Base-by-base conservation (phyloP, 2,888 invertebrate species). In the Drosophila dives region DNA sequence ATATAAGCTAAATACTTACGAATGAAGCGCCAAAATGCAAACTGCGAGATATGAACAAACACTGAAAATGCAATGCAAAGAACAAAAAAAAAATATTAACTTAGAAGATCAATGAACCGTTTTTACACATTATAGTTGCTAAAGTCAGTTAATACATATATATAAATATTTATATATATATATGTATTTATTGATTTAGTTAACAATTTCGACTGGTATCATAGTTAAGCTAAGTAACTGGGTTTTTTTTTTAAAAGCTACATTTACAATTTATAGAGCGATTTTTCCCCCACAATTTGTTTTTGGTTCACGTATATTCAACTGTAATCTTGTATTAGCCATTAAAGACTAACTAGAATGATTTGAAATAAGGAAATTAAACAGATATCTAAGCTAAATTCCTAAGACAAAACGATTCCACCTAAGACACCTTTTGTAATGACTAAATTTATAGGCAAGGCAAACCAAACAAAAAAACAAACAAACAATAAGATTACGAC, bases 391-490 rank as follows among this genome's bases (percentile, higher is more conserved):
- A 89, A 86, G 86, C 89, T 89, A 89, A 86, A 89, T 85, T 86
- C 86, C 86, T 89, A 86, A 86, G 89, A 87, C 88, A 86, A 87
- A 86, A 86, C 89, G 86, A 86, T 89, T 86, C 89, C 86, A 89
- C 89, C 89, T 89, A 87, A 82, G 86, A 89, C 72, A 83, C 84
- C 87, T 81, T 86, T 86, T 89, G 85, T 85, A 87, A 85, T 67
- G 78, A 85, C 73, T 86, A 88, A 88, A 85, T 86, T 85, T 86
- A 80, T 81, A 84, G 75, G 69, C 71, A 78, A 76, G 60, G 55
- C 64, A 59, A 61, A 73, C 74, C 58, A 63, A 62, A 48, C 48
- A 70, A 59, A 50, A 32, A 56, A 64, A 40, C 26, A 51, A 60
- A 59, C 10, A 29, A 29, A 75, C 62, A 75, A 75, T 64, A 72